Evolutionary conservation across 1,140 invertebrate species (phyloP), one percentile per base, ranked within the genome.

Genomic region (Danaus plexippus): DNA sequence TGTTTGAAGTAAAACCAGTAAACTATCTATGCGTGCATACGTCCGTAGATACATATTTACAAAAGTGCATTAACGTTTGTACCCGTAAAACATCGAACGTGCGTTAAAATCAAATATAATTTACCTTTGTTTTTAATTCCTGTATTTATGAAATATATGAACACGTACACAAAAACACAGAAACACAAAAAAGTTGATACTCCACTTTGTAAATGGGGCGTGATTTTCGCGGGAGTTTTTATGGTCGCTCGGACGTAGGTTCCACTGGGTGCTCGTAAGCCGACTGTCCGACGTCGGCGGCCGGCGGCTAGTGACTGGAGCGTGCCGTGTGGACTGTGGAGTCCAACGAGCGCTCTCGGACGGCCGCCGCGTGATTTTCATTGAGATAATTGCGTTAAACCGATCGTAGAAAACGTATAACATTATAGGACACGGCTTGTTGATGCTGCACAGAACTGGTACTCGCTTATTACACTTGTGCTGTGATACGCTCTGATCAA

Each of bases 71-170:
- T 32, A 32, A 32, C 4, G 22, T 32, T 32, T 32, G 22, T 32
- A 32, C 22, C 22, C 22, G 22, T 32, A 32, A 32, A 48, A 43
- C 11, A 40, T n/a, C 46, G 12, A 53, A 66, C 63, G 65, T 67
- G 62, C 46, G 59, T 63, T 56, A 68, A 63, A 69, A 65, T 47
- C 51, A 67, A 76, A 71, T 63, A 56, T 68, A 69, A 65, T 70
- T 72, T 78, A 78, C 75, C 75, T 76, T 54, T 66, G 64, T 67
- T 62, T 63, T 66, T 59, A 66, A 56, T 69, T 76, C 72, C 72
- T 64, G 69, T 49, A 65, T 40, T 40, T 56, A 64, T 54, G 62
- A 59, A 53, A 64, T 54, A 40, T 44, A 59, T 48, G 9, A 60
- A 63, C 74, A 79, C 69, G 67, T 68, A 53, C 69, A 71, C 71